phyloP scores from a whole-genome alignment of 2,113 vertebrate genomes.

The Brachionichthys hirsutus region DNA sequence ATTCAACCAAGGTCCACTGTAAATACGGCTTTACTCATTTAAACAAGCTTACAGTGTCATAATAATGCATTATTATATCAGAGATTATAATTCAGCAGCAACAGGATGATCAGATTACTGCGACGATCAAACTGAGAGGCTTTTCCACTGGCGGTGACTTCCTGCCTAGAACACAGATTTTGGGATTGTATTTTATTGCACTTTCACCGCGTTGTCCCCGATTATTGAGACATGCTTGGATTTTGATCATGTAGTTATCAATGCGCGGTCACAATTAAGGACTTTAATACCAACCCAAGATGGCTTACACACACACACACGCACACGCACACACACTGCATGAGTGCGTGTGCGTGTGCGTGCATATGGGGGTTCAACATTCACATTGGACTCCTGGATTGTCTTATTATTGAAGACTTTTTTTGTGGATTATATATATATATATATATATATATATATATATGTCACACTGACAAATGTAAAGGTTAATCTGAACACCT shows the following conservation, averaged over 20 bases:
- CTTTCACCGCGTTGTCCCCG: constrained; percentile 30
- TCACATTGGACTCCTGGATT: too few relatives aligned
- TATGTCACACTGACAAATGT: too few relatives aligned
- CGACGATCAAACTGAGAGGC: constrained; percentile 61
- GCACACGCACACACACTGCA: too few relatives aligned
- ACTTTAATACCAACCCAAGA: constrained; percentile 40
- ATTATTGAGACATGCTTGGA: constrained; percentile 73
- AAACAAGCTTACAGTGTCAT: constrained; percentile 41
- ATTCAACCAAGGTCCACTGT: constrained; percentile 33
- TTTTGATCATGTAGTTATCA: constrained; percentile 69
- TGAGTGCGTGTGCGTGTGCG: too few relatives aligned
- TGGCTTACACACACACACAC: constrained; percentile 4
- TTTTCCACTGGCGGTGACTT: constrained; percentile 46
- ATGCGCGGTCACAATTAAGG: constrained; percentile 61
- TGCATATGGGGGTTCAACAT: too few relatives aligned
- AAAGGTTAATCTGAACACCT: too few relatives aligned
- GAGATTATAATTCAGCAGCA: constrained; percentile 43
- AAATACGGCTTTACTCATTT: constrained; percentile 47
- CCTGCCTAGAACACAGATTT: constrained; percentile 58
- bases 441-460: too few relatives aligned
- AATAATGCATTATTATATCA: constrained; percentile 44
- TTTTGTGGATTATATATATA: too few relatives aligned
- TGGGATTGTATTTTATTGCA: constrained; percentile 35
- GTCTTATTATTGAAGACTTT: too few relatives aligned
- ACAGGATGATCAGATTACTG: constrained; percentile 60